A percentile compares a stretch with the other conserved stretches of the same genome.
phyloP scores from a whole-genome alignment of 2,113 vertebrate species.

The Varanus komodoensis region DNA sequence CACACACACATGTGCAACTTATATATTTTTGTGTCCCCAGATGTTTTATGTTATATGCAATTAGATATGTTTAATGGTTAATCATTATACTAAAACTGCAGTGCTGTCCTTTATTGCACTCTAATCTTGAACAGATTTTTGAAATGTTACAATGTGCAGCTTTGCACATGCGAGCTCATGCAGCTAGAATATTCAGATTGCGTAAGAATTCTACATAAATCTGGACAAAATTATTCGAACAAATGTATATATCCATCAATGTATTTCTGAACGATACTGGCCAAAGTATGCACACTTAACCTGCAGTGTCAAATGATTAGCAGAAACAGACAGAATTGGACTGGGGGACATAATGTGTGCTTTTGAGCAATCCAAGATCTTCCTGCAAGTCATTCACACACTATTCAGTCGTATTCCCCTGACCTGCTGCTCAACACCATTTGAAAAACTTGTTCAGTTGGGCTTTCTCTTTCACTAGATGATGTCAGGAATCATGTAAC shows the following conservation, averaged over 20 bases:
- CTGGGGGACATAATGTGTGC: not conserved
- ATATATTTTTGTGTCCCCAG: accelerated
- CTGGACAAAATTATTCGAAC: not conserved
- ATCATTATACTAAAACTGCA: not conserved
- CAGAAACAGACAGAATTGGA: not conserved
- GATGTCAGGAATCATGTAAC: not conserved
- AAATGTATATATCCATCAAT: not conserved
- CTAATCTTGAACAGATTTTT: not conserved
- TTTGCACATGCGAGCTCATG: not conserved
- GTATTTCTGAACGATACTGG: too few species aligned
- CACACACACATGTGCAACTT: accelerated
- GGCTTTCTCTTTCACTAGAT: not conserved
- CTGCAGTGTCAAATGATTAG: not conserved
- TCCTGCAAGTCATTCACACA: not conserved
- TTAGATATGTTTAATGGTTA: not conserved
- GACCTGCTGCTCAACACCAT: not conserved
- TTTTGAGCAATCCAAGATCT: not conserved
- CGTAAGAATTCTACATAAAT: not conserved
- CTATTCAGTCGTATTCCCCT: not conserved
- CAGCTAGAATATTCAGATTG: not conserved
- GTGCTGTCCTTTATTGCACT: not conserved
- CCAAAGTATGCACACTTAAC: not conserved
- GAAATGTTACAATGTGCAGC: not conserved
- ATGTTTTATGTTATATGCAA: not conserved
- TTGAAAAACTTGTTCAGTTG: not conserved